Percentiles rank a stretch among this genome's conserved stretches.
These are phyloP conservation scores for Stenchaetothrips biformis DNA, from an alignment of 2,888 invertebrate genomes.

Conservation along the genomic window DNA sequence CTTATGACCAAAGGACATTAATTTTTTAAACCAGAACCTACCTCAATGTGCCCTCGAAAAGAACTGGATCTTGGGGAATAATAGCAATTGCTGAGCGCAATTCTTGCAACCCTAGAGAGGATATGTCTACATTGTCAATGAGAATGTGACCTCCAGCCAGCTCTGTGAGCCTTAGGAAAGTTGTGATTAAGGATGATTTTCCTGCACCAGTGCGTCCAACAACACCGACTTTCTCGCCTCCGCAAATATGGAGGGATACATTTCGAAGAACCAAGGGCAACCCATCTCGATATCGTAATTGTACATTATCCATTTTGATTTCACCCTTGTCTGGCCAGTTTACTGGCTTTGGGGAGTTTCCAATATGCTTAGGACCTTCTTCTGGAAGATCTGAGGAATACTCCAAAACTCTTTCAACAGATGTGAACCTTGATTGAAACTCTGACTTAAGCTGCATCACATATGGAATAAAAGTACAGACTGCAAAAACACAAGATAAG, in stretches of 20 bases:
- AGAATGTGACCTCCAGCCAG: constrained; percentile 50
- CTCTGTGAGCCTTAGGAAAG: constrained; percentile 57
- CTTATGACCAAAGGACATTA: neutral
- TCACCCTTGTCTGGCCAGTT: constrained; percentile 52
- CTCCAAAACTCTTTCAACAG: constrained; percentile 48
- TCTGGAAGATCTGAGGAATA: constrained; percentile 1
- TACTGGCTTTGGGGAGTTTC: constrained; percentile 37
- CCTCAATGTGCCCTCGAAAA: constrained; percentile 57
- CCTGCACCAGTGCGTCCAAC: constrained; percentile 51
- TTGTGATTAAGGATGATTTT: constrained; percentile 55
- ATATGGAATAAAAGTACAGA: constrained; percentile 55
- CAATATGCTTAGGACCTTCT: constrained; percentile 32
- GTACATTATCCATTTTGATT: constrained; percentile 51
- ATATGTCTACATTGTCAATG: constrained; percentile 53
- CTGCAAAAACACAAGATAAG: constrained; percentile 55
- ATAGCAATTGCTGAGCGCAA: constrained; percentile 51
- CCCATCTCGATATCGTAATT: constrained; percentile 48
- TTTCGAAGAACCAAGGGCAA: constrained; percentile 51
- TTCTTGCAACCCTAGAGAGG: constrained; percentile 47
- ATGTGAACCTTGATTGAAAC: constrained; percentile 49
- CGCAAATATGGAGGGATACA: constrained; percentile 51
- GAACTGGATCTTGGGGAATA: constrained; percentile 60
- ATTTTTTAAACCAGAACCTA: constrained; percentile 37
- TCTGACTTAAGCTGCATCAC: constrained; percentile 50
- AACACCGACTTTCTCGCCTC: constrained; percentile 57